A percentile compares a stretch with the other conserved stretches of the same genome.
Conservation (phyloP, 2,797 vertebrate species). For the Sebastes oblongus region DNA sequence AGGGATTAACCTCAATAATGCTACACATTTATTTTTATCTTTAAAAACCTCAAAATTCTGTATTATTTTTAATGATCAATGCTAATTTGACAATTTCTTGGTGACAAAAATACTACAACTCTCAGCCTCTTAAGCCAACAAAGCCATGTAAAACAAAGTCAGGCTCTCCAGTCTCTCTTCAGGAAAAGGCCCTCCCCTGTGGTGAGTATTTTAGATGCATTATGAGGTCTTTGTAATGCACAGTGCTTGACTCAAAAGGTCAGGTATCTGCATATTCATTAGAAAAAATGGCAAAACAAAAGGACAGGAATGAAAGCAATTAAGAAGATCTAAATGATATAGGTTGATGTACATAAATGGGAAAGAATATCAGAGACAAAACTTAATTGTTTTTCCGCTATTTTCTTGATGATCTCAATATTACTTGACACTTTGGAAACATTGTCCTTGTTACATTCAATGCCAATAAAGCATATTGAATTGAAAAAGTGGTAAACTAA, state of each 20-base stretch:
- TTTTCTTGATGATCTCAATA: no score
- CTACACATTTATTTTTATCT: not conserved
- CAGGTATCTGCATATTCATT: slow-evolving; percentile 60
- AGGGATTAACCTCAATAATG: not conserved
- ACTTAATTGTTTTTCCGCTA: no score
- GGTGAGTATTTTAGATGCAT: slow-evolving; percentile 58
- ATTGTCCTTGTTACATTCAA: no score
- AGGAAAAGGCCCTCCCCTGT: slow-evolving; percentile 41
- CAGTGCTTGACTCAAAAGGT: slow-evolving; percentile 49
- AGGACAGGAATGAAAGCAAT: slow-evolving; percentile 31
- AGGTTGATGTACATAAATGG: slow-evolving; percentile 9
- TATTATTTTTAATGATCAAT: not conserved
- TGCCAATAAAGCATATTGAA: no score
- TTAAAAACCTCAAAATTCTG: not conserved
- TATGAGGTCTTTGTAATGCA: slow-evolving; percentile 65
- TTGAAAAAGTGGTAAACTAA: no score
- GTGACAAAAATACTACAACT: slow-evolving; percentile 26
- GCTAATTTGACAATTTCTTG: slow-evolving; percentile 3
- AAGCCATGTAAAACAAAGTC: slow-evolving; percentile 36
- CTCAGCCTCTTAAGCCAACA: slow-evolving; percentile 40
- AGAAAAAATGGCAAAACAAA: slow-evolving; percentile 43
- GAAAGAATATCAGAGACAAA: not conserved
- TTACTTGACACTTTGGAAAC: no score
- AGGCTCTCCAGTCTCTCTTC: slow-evolving; percentile 19
- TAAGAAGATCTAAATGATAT: slow-evolving; percentile 11